Evolutionary conservation across 2,888 invertebrate species (phyloP).

Genomic region (Sminthurinus aureus): DNA sequence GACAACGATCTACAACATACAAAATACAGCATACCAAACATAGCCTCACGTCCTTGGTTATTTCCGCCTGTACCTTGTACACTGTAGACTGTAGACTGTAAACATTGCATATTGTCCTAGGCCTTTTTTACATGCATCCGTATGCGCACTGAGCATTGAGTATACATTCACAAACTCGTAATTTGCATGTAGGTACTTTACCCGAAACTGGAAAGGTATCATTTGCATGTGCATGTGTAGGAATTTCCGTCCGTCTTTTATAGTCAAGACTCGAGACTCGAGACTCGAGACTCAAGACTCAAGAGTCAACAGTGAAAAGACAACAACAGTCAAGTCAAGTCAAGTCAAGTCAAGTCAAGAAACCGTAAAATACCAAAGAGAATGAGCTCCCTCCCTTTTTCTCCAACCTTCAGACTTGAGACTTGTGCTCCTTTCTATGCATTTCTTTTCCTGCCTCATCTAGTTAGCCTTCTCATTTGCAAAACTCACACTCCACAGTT

Average conservation of each 20-base stretch:
- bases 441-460: neutral
- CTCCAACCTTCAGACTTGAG: neutral
- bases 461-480: neutral
- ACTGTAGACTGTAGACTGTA: constrained; percentile 2
- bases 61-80: constrained; percentile 41
- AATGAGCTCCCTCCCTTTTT: neutral
- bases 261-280: too few species aligned
- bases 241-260: too few species aligned
- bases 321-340: too few species aligned
- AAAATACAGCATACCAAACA: neutral
- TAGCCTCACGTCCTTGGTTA: constrained; percentile 26
- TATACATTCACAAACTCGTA: neutral
- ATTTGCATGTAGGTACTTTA: neutral
- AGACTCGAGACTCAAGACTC: too few species aligned
- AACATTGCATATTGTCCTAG: too few species aligned
- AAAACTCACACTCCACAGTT: neutral
- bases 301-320: too few species aligned
- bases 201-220: too few species aligned
- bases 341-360: neutral
- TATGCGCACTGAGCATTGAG: too few species aligned
- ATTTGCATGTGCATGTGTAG: too few species aligned
- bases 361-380: neutral
- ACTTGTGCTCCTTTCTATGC: neutral
- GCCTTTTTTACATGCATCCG: too few species aligned
- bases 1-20: neutral